phyloP scores from a whole-genome alignment of 2,888 invertebrate species.

The Bombylius discolor region DNA sequence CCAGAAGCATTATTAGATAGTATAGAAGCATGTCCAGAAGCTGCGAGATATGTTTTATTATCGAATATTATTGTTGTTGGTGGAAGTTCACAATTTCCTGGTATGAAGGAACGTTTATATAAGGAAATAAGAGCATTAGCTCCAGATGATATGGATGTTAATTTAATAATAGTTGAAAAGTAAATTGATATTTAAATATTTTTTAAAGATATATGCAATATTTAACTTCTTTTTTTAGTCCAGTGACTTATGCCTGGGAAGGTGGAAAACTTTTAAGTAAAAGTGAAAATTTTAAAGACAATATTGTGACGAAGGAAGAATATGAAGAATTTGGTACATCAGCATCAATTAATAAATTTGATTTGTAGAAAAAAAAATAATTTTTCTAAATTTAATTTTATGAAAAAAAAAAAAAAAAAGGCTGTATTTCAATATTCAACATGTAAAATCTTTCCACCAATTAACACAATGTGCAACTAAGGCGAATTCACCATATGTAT shows the following conservation, averaged over 20 bases:
- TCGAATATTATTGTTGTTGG: constrained; percentile 79
- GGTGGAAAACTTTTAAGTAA: constrained; percentile 68
- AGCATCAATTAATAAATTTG: constrained; percentile 8
- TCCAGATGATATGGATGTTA: constrained; percentile 63
- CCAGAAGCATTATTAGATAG: constrained; percentile 74
- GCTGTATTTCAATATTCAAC: too few species aligned
- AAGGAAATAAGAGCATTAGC: constrained; percentile 67
- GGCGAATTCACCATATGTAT: too few species aligned
- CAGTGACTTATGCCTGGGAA: constrained; percentile 76
- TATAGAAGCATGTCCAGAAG: constrained; percentile 59
- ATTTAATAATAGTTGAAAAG: constrained; percentile 55
- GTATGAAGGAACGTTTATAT: constrained; percentile 65
- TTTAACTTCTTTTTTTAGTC: constrained; percentile 39
- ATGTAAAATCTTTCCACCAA: too few species aligned
- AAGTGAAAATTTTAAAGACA: constrained; percentile 57
- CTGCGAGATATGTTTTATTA: constrained; percentile 62
- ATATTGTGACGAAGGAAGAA: constrained; percentile 66
- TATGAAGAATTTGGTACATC: constrained; percentile 75
- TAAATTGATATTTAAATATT: constrained; percentile 27
- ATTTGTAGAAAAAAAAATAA: constrained; percentile 1
- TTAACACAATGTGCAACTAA: too few species aligned
- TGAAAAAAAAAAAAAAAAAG: too few species aligned
- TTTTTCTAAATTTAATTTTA: too few species aligned
- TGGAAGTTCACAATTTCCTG: constrained; percentile 64
- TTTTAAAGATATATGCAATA: constrained; percentile 25